Evolutionary conservation across 2,888 invertebrate species (phyloP).

Genomic region (Ophion ventricosus): DNA sequence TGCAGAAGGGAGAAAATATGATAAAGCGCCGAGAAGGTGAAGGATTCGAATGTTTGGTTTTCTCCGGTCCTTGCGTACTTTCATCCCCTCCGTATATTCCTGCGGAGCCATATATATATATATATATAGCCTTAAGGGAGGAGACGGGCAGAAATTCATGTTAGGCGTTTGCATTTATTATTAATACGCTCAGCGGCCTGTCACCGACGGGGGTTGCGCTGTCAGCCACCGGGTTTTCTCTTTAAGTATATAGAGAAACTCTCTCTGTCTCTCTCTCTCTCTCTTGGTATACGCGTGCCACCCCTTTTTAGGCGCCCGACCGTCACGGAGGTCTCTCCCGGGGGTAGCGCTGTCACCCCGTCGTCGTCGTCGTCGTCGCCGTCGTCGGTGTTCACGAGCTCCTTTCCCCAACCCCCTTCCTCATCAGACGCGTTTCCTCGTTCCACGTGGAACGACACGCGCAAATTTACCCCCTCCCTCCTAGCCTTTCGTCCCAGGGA

Average conservation of each 20-base stretch:
- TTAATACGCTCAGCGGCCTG: conserved; percentile 80
- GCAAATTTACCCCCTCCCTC: conserved; percentile 53
- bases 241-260: conserved; percentile 63
- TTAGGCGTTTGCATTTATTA: conserved; percentile 82
- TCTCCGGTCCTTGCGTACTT: conserved; percentile 7
- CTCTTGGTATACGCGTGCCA: conserved; percentile 36
- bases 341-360: conserved; percentile 56
- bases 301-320: conserved; percentile 63
- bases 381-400: conserved; percentile 60
- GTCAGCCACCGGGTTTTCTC: conserved; percentile 76
- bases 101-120: not conserved
- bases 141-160: conserved; percentile 79
- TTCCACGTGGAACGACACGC: conserved; percentile 63
- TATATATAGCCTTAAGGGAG: conserved; percentile 43
- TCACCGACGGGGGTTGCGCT: conserved; percentile 76
- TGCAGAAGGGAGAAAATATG: conserved; percentile 29
- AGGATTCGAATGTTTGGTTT: conserved; percentile 28
- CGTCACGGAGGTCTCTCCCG: conserved; percentile 68
- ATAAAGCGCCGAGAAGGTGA: conserved; percentile 18
- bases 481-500: conserved; percentile 35
- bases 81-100: not conserved
- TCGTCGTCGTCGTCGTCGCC: conserved; percentile 55
- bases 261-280: conserved; percentile 19
- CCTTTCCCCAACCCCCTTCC: conserved; percentile 48
- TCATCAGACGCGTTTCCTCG: conserved; percentile 57